A percentile compares a stretch with the other conserved stretches of the same genome.
Conservation (phyloP, 2,797 vertebrate species). For the Melanotaenia boesemani region DNA sequence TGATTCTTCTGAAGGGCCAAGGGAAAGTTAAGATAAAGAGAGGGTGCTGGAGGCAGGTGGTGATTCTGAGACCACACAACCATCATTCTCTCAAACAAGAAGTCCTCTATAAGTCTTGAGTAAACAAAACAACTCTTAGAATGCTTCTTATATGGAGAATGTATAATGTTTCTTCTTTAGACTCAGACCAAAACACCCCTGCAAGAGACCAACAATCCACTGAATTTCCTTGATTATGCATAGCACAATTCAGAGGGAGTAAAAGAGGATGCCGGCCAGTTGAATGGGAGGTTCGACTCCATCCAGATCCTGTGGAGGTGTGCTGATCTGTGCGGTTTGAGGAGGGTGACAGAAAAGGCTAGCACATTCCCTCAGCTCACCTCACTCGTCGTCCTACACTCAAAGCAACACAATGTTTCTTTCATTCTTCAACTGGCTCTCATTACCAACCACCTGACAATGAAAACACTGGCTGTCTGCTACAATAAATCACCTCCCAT, state of each 20-base stretch:
- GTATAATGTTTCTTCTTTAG: not conserved
- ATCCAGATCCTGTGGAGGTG: conserved; percentile 57
- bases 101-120: not conserved
- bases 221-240: conserved; percentile 20
- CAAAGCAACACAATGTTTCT: conserved; percentile 62
- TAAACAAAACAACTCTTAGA: not conserved
- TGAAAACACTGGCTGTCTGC: conserved; percentile 66
- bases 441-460: conserved; percentile 62
- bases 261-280: conserved; percentile 45
- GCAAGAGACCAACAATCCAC: conserved; percentile 10
- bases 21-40: conserved; percentile 40
- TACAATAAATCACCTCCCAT: conserved; percentile 60
- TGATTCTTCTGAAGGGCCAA: conserved; percentile 10
- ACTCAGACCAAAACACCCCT: not conserved
- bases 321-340: conserved; percentile 44
- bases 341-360: conserved; percentile 55
- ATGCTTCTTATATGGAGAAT: not conserved
- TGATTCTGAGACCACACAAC: conserved; percentile 1
- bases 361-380: conserved; percentile 46
- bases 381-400: conserved; percentile 47
- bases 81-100: not conserved
- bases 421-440: conserved; percentile 66
- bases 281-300: conserved; percentile 42
- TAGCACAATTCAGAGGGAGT: conserved; percentile 9
- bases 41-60: not conserved